These are phyloP conservation scores for Pyrrhura leucotis DNA, from an alignment of 2,797 vertebrate genomes.

Conservation along the genomic window DNA sequence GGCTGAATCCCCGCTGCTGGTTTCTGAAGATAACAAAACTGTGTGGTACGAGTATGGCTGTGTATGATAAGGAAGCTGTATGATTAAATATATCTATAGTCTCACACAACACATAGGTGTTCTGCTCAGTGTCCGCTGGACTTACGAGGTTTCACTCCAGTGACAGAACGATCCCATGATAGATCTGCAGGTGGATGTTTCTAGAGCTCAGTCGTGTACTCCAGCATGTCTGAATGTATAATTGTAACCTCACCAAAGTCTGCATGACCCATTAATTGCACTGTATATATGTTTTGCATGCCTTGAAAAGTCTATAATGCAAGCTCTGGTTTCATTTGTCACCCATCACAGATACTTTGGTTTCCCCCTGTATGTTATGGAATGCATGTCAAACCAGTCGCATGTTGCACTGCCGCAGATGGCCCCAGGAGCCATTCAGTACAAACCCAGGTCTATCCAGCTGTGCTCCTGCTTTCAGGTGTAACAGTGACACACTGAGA, in stretches of 20 bases:
- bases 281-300: conserved; percentile 78
- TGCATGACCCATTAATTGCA: conserved; percentile 77
- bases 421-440: not conserved
- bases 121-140: not conserved
- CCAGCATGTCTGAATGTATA: conserved; percentile 72
- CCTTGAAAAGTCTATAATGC: conserved; percentile 56
- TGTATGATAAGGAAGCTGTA: conserved; percentile 79
- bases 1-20: conserved; percentile 76
- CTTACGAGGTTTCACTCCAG: conserved; percentile 16
- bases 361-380: conserved; percentile 28
- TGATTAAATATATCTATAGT: not conserved
- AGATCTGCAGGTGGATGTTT: not conserved
- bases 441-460: not conserved
- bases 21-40: conserved; percentile 90
- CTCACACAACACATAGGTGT: not conserved
- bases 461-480: not conserved
- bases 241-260: conserved; percentile 72
- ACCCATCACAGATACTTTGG: not conserved
- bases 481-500: not conserved
- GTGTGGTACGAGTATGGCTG: conserved; percentile 99
- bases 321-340: conserved; percentile 61
- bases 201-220: conserved; percentile 16
- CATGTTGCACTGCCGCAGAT: conserved; percentile 62
- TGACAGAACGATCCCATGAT: not conserved
- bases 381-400: conserved; percentile 68